Evolutionary conservation across 2,113 vertebrate species (phyloP), one percentile per base, ranked within the genome.

Genomic region (Hucho hucho): DNA sequence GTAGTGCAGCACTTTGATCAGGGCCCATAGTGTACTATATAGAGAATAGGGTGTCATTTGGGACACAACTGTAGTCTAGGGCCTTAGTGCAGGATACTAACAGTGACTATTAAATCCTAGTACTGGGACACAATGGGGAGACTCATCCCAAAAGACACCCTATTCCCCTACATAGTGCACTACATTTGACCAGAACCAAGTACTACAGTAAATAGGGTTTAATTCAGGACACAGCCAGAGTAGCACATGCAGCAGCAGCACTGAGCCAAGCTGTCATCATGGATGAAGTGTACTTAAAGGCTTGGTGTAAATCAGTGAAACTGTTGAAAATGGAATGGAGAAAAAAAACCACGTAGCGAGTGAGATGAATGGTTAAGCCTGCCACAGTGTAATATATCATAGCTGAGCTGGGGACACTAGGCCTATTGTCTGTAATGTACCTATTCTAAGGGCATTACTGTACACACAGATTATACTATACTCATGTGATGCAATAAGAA

Each of bases 271-370:
- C 68, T 16, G 78, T 67, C 76, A 37, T 77, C 77, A 37, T 75
- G 58, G 70, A 64, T 82, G 80, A 80, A 67, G 29, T 53, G 43
- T 73, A 69, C 28, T 64, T 71, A 69, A 61, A 25, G 7, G 24
- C 2, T 56, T 1, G 24, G 29, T 79, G 56, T 69, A 77, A 82
- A 79, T 76, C 63, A 9, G 80, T 68, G 67, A 71, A 61, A 72
- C 11, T 28, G 70, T 56, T 28, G 74, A 72, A 73, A 81, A 80
- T 70, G 26, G 75, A 86, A 72, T 22, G 65, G 56, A 71, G 70
- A 74, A 69, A 47, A 7, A 26, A 7, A 29, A 29, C 1, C 24
- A 24, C n/a, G 65, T 73, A 76, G 79, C 3, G 11, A 49, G 47
- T 3, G 14, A 12, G 47, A 49, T 49, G 1, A 49, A 53, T 67